phyloP scores from a whole-genome alignment of 2,797 vertebrate species.

The Melanotaenia parkinsoni region DNA sequence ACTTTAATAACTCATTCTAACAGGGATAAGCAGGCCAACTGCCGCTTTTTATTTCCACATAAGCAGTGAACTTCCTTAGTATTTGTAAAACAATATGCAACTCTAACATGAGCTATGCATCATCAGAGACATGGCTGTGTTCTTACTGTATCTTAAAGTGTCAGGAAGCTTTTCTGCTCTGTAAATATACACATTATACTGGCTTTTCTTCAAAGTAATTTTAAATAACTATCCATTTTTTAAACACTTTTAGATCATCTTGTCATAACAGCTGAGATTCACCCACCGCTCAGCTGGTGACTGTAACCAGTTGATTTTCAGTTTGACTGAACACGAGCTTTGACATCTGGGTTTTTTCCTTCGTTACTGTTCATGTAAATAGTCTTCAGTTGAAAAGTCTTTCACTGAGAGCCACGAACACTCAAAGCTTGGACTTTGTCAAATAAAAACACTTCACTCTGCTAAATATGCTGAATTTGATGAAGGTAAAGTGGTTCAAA shows the following conservation, averaged over 20 bases:
- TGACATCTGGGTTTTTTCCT: not conserved
- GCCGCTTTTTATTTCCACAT: not conserved
- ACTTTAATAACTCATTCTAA: not conserved
- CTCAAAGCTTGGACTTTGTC: not conserved
- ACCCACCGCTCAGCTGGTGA: not conserved
- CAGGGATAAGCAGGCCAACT: not conserved
- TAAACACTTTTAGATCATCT: not conserved
- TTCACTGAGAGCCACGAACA: not conserved
- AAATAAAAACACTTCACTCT: not conserved
- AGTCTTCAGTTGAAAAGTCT: not conserved
- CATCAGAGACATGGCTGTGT: not conserved
- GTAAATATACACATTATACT: not conserved
- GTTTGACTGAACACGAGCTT: not conserved
- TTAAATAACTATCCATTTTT: not conserved
- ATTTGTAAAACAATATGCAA: not conserved
- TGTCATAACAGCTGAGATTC: not conserved
- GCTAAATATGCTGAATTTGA: not conserved
- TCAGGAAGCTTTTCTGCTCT: not conserved
- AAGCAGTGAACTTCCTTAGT: not conserved
- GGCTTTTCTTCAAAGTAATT: not conserved
- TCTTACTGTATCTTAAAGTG: not conserved
- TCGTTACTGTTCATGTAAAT: not conserved
- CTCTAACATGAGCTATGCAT: not conserved
- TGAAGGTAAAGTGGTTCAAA: not conserved
- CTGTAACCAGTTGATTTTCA: not conserved